phyloP scores from a whole-genome alignment of 2,797 vertebrate species.

The Mareca strepera region DNA sequence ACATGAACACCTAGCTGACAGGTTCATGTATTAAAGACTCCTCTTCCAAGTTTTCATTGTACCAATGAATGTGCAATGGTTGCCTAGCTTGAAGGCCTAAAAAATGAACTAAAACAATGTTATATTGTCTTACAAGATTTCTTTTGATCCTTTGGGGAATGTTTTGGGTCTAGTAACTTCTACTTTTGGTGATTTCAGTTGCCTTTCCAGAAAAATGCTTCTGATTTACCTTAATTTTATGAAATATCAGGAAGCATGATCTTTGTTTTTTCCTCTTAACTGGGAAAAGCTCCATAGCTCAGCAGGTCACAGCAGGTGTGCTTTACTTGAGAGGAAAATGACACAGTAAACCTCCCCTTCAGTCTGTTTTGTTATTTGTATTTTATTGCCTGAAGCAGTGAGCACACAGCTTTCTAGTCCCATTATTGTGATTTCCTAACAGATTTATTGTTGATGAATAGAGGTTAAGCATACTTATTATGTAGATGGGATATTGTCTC shows the following conservation, averaged over 20 bases:
- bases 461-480: background rate
- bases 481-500: background rate
- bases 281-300: background rate
- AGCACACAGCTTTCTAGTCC: background rate
- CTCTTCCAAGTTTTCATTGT: background rate
- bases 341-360: background rate
- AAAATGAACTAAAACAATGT: background rate
- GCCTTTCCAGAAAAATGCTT: background rate
- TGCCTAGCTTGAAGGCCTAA: background rate
- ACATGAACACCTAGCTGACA: background rate
- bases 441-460: background rate
- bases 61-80: background rate
- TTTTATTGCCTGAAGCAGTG: background rate
- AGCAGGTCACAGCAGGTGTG: background rate
- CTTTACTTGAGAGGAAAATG: background rate
- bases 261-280: background rate
- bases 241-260: background rate
- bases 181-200: background rate
- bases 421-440: background rate
- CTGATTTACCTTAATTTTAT: background rate
- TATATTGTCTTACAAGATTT: background rate
- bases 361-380: background rate
- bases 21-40: background rate
- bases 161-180: background rate
- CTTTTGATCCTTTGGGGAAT: background rate